Evolutionary conservation across 1,140 invertebrate species (phyloP).

Genomic region (Pteromalus puparum): DNA sequence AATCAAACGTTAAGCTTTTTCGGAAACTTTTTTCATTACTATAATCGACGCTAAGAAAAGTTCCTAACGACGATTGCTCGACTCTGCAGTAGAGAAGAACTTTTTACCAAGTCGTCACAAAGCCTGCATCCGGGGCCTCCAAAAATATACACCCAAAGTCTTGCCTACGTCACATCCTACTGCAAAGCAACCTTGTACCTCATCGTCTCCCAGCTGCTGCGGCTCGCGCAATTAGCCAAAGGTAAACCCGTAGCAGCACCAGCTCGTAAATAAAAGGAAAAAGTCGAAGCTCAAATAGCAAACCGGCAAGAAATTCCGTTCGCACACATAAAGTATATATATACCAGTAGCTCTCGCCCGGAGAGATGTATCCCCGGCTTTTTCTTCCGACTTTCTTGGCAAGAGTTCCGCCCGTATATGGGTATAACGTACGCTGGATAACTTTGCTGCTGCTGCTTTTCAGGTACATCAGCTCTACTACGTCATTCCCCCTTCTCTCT

Average conservation of each 20-base stretch:
- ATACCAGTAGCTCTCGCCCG: background rate
- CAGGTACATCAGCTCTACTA: slow-evolving; percentile 21
- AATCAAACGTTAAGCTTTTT: background rate
- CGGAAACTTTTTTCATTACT: background rate
- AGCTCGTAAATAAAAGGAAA: slow-evolving; percentile 12
- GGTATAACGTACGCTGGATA: slow-evolving; percentile 38
- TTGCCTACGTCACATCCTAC: too few relatives aligned
- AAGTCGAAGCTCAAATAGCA: slow-evolving; percentile 20
- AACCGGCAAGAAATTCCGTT: slow-evolving; percentile 34
- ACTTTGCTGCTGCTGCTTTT: slow-evolving; percentile 38
- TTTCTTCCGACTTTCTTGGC: slow-evolving; percentile 33
- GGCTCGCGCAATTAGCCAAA: slow-evolving; percentile 29
- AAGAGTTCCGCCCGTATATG: slow-evolving; percentile 23
- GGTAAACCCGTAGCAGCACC: background rate
- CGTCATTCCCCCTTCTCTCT: background rate
- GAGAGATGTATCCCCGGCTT: slow-evolving; percentile 6
- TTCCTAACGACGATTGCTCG: background rate
- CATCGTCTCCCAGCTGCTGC: background rate
- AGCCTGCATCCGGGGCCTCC: background rate
- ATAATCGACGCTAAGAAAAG: background rate
- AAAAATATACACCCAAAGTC: too few relatives aligned
- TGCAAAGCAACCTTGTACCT: too few relatives aligned
- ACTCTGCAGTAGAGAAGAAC: background rate
- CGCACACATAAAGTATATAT: slow-evolving; percentile 28
- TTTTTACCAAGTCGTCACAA: background rate